Base-by-base conservation (phyloP, 2,888 invertebrate genomes). In the Lasioglossum calceatum region DNA sequence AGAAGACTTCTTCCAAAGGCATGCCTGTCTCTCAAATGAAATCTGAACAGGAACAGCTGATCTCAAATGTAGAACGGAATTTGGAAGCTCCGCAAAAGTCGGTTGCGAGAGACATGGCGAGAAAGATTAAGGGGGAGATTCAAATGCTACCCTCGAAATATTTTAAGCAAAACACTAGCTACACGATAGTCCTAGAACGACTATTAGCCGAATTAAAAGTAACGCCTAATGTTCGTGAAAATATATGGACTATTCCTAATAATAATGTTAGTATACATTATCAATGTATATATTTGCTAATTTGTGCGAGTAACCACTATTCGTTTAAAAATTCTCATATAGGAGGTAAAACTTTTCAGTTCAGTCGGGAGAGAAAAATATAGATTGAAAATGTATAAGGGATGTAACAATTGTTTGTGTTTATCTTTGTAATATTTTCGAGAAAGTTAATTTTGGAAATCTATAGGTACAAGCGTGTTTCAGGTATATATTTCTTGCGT, bases 231-330 rank as follows among this genome's bases (percentile, higher is more conserved):
- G 91, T 89, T 61, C 90, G 87, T 61, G 90, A 93, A 70, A 92
- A 94, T 85, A 92, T 94, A 85, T 94, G 94, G 94, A 93, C 89
- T 86, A 92, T 94, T 76, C 93, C 94, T 50, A 94, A 93, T 87
- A 92, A 92, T 71, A 93, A 93, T 84, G 94, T 94, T 89, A 91
- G 93, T 84, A 87, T 14, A 87, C 10, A 2, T 4, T 27, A 10
- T n/a, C 7, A 10, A 71, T 16, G 32, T 5, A 10, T 58, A 32
- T 2, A n/a, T 58, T 32, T 71, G 23, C 0, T 42, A 23, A 42
- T 14, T 64, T 54, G 39, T 23, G 67, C 23, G 67, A 36, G 32
- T 36, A 39, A 39, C 39, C 32, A 23, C 36, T 70, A 39, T 70
- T 39, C 67, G 36, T 70, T 70, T 70, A 70, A 39, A 23, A 70